Conservation (phyloP, 2,797 vertebrate species). For the Discoglossus pictus region DNA sequence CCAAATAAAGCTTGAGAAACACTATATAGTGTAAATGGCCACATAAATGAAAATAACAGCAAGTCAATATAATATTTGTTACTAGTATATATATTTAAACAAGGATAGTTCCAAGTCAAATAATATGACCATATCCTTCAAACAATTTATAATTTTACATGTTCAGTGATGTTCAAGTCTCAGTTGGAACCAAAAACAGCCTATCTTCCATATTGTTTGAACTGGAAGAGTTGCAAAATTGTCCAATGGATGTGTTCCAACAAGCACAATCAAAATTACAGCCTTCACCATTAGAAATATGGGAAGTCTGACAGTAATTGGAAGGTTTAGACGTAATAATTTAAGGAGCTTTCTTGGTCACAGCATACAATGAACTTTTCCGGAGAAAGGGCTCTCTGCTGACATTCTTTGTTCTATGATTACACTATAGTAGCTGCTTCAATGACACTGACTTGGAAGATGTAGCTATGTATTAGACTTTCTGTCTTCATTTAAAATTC, state of each 20-base stretch:
- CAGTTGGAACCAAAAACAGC: no score
- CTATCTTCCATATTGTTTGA: no score
- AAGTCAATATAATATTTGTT: no score
- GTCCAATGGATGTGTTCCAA: conserved; percentile 6
- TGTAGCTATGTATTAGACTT: background rate
- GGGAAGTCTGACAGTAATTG: conserved; percentile 32
- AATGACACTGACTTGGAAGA: background rate
- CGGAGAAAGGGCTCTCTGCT: background rate
- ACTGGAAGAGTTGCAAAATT: conserved; percentile 15
- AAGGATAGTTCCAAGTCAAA: no score
- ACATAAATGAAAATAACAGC: no score
- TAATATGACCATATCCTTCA: no score
- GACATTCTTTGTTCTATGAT: conserved; percentile 7
- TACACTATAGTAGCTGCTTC: background rate
- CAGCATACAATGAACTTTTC: conserved; percentile 4
- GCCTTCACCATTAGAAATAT: conserved; percentile 7
- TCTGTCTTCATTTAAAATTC: background rate
- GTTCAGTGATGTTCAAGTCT: no score
- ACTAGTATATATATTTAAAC: no score
- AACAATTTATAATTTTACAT: no score
- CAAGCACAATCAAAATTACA: conserved; percentile 15
- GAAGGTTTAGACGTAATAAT: conserved; percentile 20
- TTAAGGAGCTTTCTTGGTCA: conserved; percentile 24
- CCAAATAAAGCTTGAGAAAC: no score
- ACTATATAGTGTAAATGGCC: no score